A percentile compares a stretch with the other conserved stretches of the same genome.
phyloP scores from a whole-genome alignment of 2,113 vertebrate species.

The Tragelaphus buxtoni region DNA sequence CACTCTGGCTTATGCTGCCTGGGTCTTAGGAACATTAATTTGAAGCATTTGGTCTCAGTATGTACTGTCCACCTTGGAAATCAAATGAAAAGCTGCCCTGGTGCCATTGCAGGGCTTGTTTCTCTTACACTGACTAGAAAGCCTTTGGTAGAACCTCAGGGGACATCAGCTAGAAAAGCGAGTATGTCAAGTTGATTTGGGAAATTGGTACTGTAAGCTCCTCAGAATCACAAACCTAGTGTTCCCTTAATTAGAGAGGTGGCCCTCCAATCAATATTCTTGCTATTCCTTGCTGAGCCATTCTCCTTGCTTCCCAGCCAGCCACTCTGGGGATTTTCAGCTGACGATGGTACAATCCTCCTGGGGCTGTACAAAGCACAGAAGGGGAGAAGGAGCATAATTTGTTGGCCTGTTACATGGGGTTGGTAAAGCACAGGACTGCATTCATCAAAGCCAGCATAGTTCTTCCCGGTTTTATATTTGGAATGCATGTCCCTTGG shows the following conservation, averaged over 20 bases:
- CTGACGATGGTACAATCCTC: conserved; percentile 32
- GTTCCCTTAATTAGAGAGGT: conserved; percentile 70
- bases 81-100: conserved; percentile 9
- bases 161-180: conserved; percentile 45
- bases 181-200: conserved; percentile 42
- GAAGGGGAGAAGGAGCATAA: not conserved
- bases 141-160: conserved; percentile 48
- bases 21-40: not conserved
- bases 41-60: not conserved
- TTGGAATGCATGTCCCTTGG: not conserved
- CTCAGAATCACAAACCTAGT: conserved; percentile 42
- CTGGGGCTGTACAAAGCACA: conserved; percentile 11
- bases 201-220: conserved; percentile 58
- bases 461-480: conserved; percentile 1
- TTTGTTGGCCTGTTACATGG: conserved; percentile 58
- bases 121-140: conserved; percentile 26
- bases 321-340: conserved; percentile 51
- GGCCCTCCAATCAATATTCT: conserved; percentile 59
- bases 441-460: conserved; percentile 52
- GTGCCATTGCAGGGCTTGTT: not conserved
- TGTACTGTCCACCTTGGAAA: not conserved
- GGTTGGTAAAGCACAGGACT: conserved; percentile 30
- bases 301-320: conserved; percentile 21
- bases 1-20: not conserved
- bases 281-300: conserved; percentile 37